Evolutionary conservation across 1,140 invertebrate species (phyloP).

Genomic region (Dolichoris vasculosae): DNA sequence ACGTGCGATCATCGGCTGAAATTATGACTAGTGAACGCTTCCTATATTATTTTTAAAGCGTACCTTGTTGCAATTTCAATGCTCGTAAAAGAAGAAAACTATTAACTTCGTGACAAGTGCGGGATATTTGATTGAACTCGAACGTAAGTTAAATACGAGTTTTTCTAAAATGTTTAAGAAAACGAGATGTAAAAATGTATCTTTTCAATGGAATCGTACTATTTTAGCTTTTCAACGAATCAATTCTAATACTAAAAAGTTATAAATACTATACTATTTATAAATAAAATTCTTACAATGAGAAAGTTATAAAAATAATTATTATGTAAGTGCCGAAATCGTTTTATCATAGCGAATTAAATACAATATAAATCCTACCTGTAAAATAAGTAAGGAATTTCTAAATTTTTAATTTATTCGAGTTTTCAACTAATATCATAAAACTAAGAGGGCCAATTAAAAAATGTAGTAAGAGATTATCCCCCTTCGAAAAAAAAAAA

Average conservation of each 20-base stretch:
- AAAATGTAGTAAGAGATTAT: not conserved
- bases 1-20: not conserved
- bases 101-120: not conserved
- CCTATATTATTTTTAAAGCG: not conserved
- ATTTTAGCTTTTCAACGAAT: not conserved
- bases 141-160: too few relatives aligned
- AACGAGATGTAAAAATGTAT: too few relatives aligned
- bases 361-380: not conserved
- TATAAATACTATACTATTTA: too few relatives aligned
- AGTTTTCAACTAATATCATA: not conserved
- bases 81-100: not conserved
- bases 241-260: not conserved
- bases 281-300: too few relatives aligned
- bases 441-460: not conserved
- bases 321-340: too few relatives aligned
- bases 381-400: too few relatives aligned
- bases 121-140: not conserved
- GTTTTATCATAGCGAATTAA: too few relatives aligned
- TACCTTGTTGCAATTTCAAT: not conserved
- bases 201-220: too few relatives aligned
- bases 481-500: not conserved
- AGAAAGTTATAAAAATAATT: not conserved
- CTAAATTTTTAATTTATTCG: not conserved
- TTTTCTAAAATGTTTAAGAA: too few relatives aligned
- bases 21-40: not conserved